These are phyloP conservation scores for Melanostoma scalare DNA, from an alignment of 2,888 invertebrate species.

Conservation along the genomic window DNA sequence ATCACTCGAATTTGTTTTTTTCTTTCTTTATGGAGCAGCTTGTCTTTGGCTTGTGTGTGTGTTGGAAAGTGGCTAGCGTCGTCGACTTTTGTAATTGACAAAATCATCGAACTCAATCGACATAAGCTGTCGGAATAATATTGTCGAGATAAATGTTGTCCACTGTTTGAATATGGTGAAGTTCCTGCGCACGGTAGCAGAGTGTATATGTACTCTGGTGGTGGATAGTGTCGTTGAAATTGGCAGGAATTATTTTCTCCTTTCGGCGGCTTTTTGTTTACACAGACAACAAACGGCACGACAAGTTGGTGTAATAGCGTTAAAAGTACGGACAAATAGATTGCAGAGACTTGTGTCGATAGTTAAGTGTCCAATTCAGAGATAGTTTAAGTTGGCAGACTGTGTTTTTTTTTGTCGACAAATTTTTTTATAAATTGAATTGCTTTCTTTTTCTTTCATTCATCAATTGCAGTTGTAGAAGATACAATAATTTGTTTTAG, in stretches of 20 bases:
- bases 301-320: constrained; percentile 69
- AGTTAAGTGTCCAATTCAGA: constrained; percentile 37
- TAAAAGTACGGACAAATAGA: constrained; percentile 69
- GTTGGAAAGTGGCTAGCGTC: constrained; percentile 39
- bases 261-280: constrained; percentile 47
- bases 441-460: too few relatives aligned
- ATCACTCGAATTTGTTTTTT: constrained; percentile 39
- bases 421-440: too few relatives aligned
- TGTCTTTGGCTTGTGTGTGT: constrained; percentile 42
- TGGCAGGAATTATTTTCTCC: constrained; percentile 66
- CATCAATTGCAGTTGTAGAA: too few relatives aligned
- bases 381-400: constrained; percentile 11
- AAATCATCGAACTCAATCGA: constrained; percentile 72
- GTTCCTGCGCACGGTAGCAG: constrained; percentile 10
- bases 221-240: constrained; percentile 28
- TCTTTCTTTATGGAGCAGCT: constrained; percentile 11
- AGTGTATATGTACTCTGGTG: constrained; percentile 17
- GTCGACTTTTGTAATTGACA: constrained; percentile 68
- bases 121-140: constrained; percentile 73
- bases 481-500: too few relatives aligned
- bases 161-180: constrained; percentile 33
- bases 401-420: too few relatives aligned
- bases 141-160: constrained; percentile 71
- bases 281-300: constrained; percentile 50
- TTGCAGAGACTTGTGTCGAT: constrained; percentile 50